Evolutionary conservation across 2,797 vertebrate species (phyloP).

Genomic region (Enteromius trimaculatus): DNA sequence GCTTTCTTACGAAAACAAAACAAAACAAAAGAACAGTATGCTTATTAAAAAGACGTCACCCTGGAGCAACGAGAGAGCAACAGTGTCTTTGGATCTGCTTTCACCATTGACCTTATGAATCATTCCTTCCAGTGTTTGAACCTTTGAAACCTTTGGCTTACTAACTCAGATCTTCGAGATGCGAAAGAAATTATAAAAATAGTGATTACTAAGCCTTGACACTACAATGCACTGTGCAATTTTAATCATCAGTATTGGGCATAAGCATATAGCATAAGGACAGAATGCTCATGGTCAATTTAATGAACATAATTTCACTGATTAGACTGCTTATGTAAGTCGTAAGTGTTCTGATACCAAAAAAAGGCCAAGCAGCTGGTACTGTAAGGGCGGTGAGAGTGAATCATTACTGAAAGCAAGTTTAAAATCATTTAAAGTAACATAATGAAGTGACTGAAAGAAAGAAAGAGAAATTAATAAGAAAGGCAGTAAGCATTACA

Average conservation of each 20-base stretch:
- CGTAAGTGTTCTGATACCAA: neutral
- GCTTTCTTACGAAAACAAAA: neutral
- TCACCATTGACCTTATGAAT: neutral
- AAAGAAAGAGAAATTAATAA: neutral
- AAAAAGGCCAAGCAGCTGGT: neutral
- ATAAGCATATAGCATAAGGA: too few relatives aligned
- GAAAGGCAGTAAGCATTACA: neutral
- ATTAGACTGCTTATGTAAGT: neutral
- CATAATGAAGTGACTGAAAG: neutral
- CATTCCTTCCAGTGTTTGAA: neutral
- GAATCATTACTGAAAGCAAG: neutral
- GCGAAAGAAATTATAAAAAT: neutral
- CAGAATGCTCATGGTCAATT: neutral
- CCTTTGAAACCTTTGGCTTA: neutral
- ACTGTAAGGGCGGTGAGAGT: neutral
- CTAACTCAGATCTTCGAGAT: neutral
- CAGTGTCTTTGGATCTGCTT: neutral
- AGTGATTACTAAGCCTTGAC: neutral
- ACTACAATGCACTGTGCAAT: neutral
- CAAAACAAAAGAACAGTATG: neutral
- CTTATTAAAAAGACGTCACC: constrained; percentile 4
- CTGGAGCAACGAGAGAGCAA: neutral
- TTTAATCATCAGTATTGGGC: neutral
- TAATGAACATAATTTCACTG: constrained; percentile 6
- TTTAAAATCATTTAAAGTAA: neutral